Conservation (phyloP, 2,888 invertebrate species). For the Marronus borbonicus region DNA sequence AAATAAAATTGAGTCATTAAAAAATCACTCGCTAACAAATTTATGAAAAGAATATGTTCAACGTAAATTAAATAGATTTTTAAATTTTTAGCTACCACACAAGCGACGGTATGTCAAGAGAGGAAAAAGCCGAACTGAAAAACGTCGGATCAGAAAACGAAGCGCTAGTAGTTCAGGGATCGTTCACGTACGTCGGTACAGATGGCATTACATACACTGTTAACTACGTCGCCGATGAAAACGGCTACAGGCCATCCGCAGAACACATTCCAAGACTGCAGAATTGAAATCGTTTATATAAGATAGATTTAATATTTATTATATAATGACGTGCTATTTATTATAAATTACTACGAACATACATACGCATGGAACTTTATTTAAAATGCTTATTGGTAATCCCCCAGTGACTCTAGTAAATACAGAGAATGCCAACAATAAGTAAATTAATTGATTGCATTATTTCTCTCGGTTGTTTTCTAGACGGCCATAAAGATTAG, state of each 20-base stretch:
- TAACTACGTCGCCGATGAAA: slow-evolving; percentile 74
- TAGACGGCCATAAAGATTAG: too few relatives aligned
- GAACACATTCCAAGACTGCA: slow-evolving; percentile 61
- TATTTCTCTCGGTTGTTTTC: too few relatives aligned
- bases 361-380: background rate
- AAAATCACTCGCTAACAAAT: too few relatives aligned
- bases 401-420: too few relatives aligned
- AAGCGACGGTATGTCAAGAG: slow-evolving; percentile 73
- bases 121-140: slow-evolving; percentile 70
- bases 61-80: background rate
- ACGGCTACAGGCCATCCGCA: slow-evolving; percentile 71
- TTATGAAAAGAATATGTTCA: too few relatives aligned
- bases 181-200: slow-evolving; percentile 74
- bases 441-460: too few relatives aligned
- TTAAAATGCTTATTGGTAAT: background rate
- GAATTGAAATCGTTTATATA: slow-evolving; percentile 2
- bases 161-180: slow-evolving; percentile 71
- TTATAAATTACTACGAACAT: slow-evolving; percentile 15
- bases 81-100: slow-evolving; percentile 63
- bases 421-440: too few relatives aligned
- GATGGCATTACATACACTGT: slow-evolving; percentile 73
- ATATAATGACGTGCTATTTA: slow-evolving; percentile 8
- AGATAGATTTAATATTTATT: slow-evolving; percentile 12
- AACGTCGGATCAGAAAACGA: slow-evolving; percentile 71
- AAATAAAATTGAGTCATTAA: too few relatives aligned